Evolutionary conservation across 2,113 vertebrate species (phyloP).

Genomic region (Tyrannus savana): DNA sequence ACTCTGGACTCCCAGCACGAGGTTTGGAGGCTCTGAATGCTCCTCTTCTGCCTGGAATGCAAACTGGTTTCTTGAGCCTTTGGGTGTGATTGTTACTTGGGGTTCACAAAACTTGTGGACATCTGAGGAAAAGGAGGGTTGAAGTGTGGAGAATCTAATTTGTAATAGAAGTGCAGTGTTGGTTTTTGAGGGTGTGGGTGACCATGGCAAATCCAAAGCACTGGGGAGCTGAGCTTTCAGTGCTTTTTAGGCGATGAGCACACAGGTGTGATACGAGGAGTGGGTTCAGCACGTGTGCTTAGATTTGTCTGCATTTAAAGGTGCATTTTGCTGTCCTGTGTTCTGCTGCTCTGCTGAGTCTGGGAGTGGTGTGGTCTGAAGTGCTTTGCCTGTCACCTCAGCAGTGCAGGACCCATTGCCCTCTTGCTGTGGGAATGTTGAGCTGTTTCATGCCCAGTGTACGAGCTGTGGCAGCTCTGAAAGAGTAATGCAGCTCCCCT

Average conservation of each 20-base stretch:
- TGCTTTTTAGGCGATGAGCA: background rate
- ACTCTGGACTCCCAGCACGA: background rate
- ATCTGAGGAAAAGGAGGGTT: background rate
- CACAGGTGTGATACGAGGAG: background rate
- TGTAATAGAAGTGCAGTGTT: rapidly evolving
- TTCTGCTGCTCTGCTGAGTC: background rate
- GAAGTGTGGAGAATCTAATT: background rate
- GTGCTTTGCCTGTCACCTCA: rapidly evolving
- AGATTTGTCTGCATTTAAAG: background rate
- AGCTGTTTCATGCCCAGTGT: background rate
- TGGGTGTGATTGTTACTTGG: background rate
- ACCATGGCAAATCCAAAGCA: background rate
- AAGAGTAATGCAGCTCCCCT: background rate
- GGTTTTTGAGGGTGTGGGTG: background rate
- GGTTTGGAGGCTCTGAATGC: background rate
- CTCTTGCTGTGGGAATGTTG: background rate
- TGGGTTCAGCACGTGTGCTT: background rate
- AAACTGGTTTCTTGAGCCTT: background rate
- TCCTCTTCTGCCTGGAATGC: background rate
- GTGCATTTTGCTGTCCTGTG: background rate
- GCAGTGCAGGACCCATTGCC: background rate
- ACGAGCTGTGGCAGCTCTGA: background rate
- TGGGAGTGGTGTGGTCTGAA: background rate
- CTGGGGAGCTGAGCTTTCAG: background rate
- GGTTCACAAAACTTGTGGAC: background rate